phyloP scores from a whole-genome alignment of 2,113 vertebrate genomes.

The Hypocryptadius cinnamomeus region DNA sequence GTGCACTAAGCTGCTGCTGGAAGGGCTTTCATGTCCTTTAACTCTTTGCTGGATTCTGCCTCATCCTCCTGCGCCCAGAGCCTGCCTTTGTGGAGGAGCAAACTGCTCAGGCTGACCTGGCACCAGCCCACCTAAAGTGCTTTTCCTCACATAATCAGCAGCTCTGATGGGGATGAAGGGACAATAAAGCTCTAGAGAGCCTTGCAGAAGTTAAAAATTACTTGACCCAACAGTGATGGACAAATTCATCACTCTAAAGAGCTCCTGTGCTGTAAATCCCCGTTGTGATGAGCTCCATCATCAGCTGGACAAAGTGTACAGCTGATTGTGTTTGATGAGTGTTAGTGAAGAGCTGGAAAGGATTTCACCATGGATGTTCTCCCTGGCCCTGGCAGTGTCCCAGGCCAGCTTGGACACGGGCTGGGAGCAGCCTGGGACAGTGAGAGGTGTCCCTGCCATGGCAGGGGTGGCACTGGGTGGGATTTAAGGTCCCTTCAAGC shows the following conservation, averaged over 20 bases:
- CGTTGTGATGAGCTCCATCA: background rate
- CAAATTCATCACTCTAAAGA: background rate
- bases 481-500: background rate
- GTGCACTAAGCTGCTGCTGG: background rate
- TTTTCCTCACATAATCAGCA: background rate
- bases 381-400: background rate
- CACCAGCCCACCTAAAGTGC: background rate
- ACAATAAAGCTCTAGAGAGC: background rate
- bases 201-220: background rate
- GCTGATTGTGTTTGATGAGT: background rate
- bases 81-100: background rate
- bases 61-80: background rate
- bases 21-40: background rate
- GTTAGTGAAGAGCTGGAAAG: background rate
- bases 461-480: background rate
- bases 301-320: background rate
- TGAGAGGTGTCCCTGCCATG: background rate
- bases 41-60: background rate
- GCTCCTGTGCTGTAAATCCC: background rate
- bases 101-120: background rate
- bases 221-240: background rate
- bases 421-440: background rate
- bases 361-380: fast-evolving
- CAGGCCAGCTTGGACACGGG: background rate
- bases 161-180: background rate